Conservation (phyloP, 2,113 vertebrate species). For the Cygnus buccinator region DNA sequence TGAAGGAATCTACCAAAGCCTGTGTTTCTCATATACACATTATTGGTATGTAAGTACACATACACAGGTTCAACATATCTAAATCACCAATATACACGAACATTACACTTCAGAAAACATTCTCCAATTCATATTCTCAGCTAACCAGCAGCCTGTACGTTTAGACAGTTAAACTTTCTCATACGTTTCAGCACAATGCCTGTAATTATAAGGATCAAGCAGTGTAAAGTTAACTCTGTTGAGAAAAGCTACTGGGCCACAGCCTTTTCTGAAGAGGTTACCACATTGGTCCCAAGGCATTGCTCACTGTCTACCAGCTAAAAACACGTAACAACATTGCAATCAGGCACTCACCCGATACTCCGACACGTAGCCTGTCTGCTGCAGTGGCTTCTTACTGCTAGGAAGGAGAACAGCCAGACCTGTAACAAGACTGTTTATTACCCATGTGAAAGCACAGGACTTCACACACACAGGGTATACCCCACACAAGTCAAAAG, state of each 20-base stretch:
- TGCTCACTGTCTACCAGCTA: accelerated
- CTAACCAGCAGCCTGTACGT: accelerated
- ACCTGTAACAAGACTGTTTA: accelerated
- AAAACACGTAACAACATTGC: accelerated
- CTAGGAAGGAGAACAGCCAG: not conserved
- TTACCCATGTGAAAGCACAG: accelerated
- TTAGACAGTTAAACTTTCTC: not conserved
- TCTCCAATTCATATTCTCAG: accelerated
- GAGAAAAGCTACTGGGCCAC: accelerated
- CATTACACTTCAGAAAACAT: accelerated
- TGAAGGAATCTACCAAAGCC: not conserved
- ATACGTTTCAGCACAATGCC: not conserved
- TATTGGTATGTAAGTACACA: not conserved
- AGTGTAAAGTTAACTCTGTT: accelerated
- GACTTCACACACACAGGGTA: accelerated
- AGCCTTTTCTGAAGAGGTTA: accelerated
- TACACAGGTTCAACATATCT: not conserved
- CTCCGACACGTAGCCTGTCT: accelerated
- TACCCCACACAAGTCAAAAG: accelerated
- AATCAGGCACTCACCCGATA: not conserved
- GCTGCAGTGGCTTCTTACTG: accelerated
- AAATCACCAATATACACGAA: not conserved
- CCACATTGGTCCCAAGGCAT: accelerated
- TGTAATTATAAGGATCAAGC: accelerated
- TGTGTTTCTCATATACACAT: not conserved